These are phyloP conservation scores for Zingel zingel DNA, from an alignment of 2,113 vertebrate genomes.

Conservation along the genomic window DNA sequence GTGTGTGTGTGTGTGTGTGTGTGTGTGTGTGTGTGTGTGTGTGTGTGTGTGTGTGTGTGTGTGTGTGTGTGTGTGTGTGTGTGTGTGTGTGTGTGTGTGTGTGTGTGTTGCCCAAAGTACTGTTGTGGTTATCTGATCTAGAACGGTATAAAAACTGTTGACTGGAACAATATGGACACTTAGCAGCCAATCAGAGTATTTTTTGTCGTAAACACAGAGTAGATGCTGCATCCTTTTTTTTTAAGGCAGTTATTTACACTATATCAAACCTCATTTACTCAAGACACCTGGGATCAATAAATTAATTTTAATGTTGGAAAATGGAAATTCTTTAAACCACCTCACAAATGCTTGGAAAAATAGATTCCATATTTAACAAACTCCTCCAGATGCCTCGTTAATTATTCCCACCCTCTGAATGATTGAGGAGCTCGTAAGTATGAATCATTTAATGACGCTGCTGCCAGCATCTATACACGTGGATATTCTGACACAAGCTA, in stretches of 20 bases:
- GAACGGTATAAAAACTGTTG: neutral
- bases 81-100: neutral
- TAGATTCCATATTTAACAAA: conserved; percentile 49
- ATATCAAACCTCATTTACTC: conserved; percentile 8
- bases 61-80: neutral
- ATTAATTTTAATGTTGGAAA: conserved; percentile 19
- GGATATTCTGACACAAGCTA: conserved; percentile 34
- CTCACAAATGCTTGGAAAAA: neutral
- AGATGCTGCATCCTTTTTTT: conserved; percentile 1
- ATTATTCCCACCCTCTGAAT: conserved; percentile 78
- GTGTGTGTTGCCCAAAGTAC: neutral
- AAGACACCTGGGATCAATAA: conserved; percentile 6
- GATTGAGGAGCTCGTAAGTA: conserved; percentile 76
- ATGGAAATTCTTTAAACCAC: conserved; percentile 4
- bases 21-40: neutral
- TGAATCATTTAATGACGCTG: conserved; percentile 71
- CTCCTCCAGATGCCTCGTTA: conserved; percentile 67
- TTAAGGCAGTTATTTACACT: conserved; percentile 5
- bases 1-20: neutral
- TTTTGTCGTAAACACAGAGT: neutral
- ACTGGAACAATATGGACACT: neutral
- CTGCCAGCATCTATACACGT: conserved; percentile 37
- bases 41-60: neutral
- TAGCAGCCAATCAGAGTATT: neutral
- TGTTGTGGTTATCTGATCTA: neutral